Evolutionary conservation across 2,113 vertebrate species (phyloP), one percentile per base, ranked within the genome.

Genomic region (Trochalopteron elliotii): DNA sequence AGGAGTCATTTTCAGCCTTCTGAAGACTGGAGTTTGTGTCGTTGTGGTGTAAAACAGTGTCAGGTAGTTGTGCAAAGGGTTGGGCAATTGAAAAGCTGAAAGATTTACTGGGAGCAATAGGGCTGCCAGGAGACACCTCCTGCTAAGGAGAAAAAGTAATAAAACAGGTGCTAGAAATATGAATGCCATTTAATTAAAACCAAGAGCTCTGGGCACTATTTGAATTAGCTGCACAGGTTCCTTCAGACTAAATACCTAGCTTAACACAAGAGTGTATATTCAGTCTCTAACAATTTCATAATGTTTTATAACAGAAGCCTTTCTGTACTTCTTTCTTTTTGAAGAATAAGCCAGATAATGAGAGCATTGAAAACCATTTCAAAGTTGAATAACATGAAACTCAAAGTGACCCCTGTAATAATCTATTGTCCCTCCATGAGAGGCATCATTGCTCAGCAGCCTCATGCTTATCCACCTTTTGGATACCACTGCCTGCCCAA

Each of bases 391-490:
- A 83, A 39, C 23, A 25, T 7, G 23, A 55, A 92, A 80, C 18
- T 74, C 59, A 21, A 40, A 35, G 25, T 59, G 47, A 25, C 30
- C n/a, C 21, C 24, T 23, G n/a, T 45, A 39, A 60, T 33, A 71
- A 76, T 44, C 40, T 1, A 0, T 18, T 56, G 31, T 14, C 24
- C 49, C 42, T 80, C 55, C 0, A 0, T 8, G 16, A 59, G 50
- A 57, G 14, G 18, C 42, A 42, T 27, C 45, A 3, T 9, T 65
- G 18, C 67, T 57, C 44, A 76, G 59, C 23, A 6, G 5, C 23
- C 68, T 42, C 8, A 1, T 0, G 0, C 33, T 68, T 57, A 69
- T 56, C 45, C 50, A 61, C 5, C 0, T 80, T 89, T 83, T 0
- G 0, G 55, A 49, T 7, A 3, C 33, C 10, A 25, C 23, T 69